Base-by-base conservation (phyloP, 2,888 invertebrate species). In the Eupithecia subfuscata region DNA sequence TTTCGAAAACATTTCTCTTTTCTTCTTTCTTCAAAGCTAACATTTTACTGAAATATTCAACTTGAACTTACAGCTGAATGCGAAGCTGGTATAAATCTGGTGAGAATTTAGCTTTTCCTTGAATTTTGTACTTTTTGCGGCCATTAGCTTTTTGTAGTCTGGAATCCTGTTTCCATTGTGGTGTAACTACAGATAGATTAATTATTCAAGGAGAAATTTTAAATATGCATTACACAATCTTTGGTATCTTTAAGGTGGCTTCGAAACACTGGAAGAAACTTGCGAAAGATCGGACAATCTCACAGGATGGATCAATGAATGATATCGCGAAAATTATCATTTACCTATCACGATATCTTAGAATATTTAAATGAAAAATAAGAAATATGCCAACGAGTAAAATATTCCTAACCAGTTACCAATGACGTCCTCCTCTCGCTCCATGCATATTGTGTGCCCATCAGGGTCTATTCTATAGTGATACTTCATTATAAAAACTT, bases 71-170 rank as follows among this genome's bases (percentile, higher is more conserved):
- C 14, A 63, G 25, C 63, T 43, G 2, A 12, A 14, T 43, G 14
- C 0, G 12, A 12, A 63, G 63, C 63, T 63, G 16, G 22, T 16
- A 63, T 63, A 30, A 3, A n/a, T n/a, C n/a, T n/a, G n/a, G n/a
- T 30, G 2, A 30, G 6, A 63, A 30, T 63, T 30, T 30, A 30
- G 14, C 30, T 30, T 63, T 16, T 25, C 30, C 14, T 63, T 63
- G 63, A 30, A 63, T 45, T 60, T 5, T 45, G 45, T 64, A 67
- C 34, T 18, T 9, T 67, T 64, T 60, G 9, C 30, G 25, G 6
- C 64, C 30, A 63, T 63, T 30, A 48, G 25, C 65, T n/a, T 52
- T 67, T 73, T 18, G 8, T 40, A 25, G 60, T 63, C 60, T 63
- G 30, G 0, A 16, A 63, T 63, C 1, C 14, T 63, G 25, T 63